Evolutionary conservation across 2,797 vertebrate species (phyloP).

Genomic region (Oreochromis mossambicus): DNA sequence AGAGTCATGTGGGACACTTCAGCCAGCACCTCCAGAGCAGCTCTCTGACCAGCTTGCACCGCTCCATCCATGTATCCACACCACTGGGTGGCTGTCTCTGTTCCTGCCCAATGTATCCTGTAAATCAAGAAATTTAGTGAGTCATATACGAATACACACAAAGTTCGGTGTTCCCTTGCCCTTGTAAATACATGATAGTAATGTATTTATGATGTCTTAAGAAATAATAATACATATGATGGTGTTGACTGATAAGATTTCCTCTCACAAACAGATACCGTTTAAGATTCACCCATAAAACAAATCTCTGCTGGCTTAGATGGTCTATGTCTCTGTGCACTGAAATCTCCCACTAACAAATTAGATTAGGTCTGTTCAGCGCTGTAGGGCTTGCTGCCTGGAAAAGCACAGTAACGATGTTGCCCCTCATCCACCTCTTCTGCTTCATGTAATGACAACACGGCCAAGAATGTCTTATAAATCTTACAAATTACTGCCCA

Average conservation of each 20-base stretch:
- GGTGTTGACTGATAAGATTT: not conserved
- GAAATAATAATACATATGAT: not conserved
- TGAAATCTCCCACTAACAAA: not conserved
- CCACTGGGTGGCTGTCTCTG: constrained; percentile 77
- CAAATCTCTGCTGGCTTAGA: not conserved
- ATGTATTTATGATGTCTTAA: not conserved
- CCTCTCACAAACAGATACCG: not conserved
- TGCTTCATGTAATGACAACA: not conserved
- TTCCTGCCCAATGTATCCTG: constrained; percentile 79
- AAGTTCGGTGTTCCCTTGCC: not conserved
- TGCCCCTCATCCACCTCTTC: not conserved
- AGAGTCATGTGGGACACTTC: constrained; percentile 54
- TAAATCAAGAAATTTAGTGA: not conserved
- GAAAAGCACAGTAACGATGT: not conserved
- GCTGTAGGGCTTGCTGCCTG: not conserved
- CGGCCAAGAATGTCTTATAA: not conserved
- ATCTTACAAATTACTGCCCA: not conserved
- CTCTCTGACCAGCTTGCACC: constrained; percentile 71
- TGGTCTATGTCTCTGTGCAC: not conserved
- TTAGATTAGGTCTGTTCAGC: not conserved
- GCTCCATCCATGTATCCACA: constrained; percentile 78
- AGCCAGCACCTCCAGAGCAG: constrained; percentile 71
- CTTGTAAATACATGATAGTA: not conserved
- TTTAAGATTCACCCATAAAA: not conserved
- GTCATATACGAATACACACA: not conserved